A percentile compares a stretch with the other conserved stretches of the same genome.
phyloP scores from a whole-genome alignment of 1,140 invertebrate species.

The Caenorhabditis briggsae region DNA sequence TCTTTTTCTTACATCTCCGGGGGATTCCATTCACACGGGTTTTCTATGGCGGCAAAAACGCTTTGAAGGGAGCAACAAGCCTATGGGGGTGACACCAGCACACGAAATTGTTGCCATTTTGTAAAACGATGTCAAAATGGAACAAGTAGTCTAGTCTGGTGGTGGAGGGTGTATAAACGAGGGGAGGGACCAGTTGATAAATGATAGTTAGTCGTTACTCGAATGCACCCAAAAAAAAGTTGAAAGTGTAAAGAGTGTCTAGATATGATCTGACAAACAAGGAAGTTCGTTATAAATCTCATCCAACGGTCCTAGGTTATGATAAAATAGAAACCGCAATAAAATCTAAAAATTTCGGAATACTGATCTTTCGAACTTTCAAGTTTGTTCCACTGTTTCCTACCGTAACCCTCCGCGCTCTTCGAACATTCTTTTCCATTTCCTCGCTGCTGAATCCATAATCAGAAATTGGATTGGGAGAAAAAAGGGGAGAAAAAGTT shows the following conservation, averaged over 20 bases:
- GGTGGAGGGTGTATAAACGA: background rate
- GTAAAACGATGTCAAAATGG: background rate
- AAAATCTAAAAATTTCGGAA: too few species aligned
- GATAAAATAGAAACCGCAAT: background rate
- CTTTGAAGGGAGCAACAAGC: constrained; percentile 18
- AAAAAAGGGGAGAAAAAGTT: background rate
- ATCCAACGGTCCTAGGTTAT: background rate
- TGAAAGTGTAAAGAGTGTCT: constrained; percentile 20
- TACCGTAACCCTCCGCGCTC: background rate
- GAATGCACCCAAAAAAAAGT: background rate
- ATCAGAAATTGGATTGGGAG: constrained; percentile 26
- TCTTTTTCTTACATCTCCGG: constrained; percentile 36
- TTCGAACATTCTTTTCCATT: constrained; percentile 12
- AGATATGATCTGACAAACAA: constrained; percentile 13
- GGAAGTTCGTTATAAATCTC: background rate
- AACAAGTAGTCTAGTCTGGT: background rate
- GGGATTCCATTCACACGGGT: constrained; percentile 51
- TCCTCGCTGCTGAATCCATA: background rate
- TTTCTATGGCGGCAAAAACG: background rate
- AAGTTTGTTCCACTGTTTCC: too few species aligned
- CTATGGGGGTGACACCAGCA: constrained; percentile 44
- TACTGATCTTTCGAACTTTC: too few species aligned
- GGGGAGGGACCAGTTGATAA: background rate
- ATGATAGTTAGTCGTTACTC: constrained; percentile 43
- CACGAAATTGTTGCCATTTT: constrained; percentile 26